Evolutionary conservation across 2,888 invertebrate genomes (phyloP), one percentile per base, ranked within the genome.

Genomic region (Cosmia pyralina): DNA sequence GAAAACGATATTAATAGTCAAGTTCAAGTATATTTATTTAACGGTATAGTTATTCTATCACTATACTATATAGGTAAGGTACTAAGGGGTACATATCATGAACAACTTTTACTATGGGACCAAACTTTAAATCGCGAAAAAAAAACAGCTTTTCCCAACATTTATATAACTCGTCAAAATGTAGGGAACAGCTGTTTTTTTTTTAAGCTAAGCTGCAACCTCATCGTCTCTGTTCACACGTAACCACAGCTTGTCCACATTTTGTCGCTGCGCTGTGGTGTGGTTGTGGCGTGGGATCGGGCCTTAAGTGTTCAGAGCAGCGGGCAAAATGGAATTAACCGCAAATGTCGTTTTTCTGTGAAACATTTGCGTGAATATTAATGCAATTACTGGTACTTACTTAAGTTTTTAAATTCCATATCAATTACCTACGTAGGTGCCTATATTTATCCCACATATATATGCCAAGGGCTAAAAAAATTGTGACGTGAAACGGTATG

Each of bases 391-490:
- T 50, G 41, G 17, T 60, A 67, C 58, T 2, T 41, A 10, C 2
- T 11, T 15, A 17, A 41, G 8, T 41, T 34, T 82, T 69, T 65
- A 72, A 75, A 79, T 83, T 70, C 75, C 75, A 72, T 62, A 71
- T 48, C 5, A 64, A 71, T 74, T 48, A 28, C 41, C 60, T 22
- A 63, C 62, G 55, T 67, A 79, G 28, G 22, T 13, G 44, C 48
- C 19, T 80, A 48, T 80, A 73, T 74, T 66, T 71, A 59, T 71
- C 62, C 58, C 50, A 46, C 60, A 38, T 38, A 71, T 67, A 81
- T 73, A 86, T 78, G 86, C 82, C 85, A 86, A 84, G 79, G 87
- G 72, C 79, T 82, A 68, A 75, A 77, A 72, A 74, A 83, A 71
- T 64, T 15, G 69, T 70, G 77, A 73, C 64, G 74, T 59, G 67